Percentiles rank a stretch among this genome's conserved stretches.
Evolutionary conservation across 2,888 invertebrate genomes (phyloP).

Genomic region (Labia minor): DNA sequence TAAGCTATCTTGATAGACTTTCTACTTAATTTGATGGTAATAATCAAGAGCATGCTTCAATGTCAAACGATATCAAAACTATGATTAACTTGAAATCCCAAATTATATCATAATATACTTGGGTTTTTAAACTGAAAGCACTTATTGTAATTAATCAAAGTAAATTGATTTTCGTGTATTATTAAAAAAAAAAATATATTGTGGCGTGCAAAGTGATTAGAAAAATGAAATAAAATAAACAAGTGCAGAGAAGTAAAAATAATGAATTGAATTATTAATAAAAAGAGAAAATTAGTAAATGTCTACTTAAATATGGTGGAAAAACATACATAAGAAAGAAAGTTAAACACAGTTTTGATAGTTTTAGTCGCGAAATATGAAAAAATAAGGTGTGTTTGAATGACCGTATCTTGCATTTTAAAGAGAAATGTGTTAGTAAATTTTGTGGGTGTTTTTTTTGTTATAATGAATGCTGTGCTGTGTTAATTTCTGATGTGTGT

Average conservation of each 20-base stretch:
- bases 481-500: conserved; percentile 20
- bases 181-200: background rate
- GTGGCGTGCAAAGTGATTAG: background rate
- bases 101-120: background rate
- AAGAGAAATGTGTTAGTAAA: conserved; percentile 8
- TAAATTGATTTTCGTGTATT: background rate
- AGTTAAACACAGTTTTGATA: conserved; percentile 19
- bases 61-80: conserved; percentile 13
- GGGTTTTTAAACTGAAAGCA: background rate
- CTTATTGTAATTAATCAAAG: background rate
- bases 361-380: background rate
- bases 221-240: background rate
- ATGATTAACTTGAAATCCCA: conserved; percentile 8
- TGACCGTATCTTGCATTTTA: background rate
- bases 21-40: background rate
- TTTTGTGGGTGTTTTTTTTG: background rate
- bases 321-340: background rate
- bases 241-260: background rate
- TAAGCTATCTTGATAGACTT: background rate
- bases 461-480: conserved; percentile 14
- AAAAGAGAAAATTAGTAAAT: background rate
- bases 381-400: background rate
- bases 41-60: background rate
- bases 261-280: background rate
- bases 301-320: background rate